Base-by-base conservation (phyloP, 2,888 invertebrate species). In the Cylloceria caligata region DNA sequence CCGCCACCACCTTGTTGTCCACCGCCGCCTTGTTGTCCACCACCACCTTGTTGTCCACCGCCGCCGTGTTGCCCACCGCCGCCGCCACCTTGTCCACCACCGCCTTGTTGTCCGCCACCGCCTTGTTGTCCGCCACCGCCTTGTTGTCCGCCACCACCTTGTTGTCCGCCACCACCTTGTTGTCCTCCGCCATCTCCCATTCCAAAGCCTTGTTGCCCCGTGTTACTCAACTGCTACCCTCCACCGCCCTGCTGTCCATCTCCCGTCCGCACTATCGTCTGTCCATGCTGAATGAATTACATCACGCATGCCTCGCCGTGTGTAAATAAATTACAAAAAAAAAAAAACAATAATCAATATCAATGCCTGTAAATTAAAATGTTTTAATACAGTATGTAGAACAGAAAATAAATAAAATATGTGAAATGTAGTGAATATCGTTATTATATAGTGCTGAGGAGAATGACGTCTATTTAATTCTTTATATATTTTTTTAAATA, bases 91-190 rank as follows among this genome's bases (percentile, higher is more conserved):
- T 74, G 76, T 84, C 75, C 75, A n/a, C 68, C 80, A 7, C 71
- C 76, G 9, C 30, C 75, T 19, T 62, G 42, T 24, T 19, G 34
- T 30, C 73, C 82, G 6, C 71, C 83, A 6, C 64, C 73, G 19
- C 68, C 72, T 6, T 85, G 84, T 52, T 60, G 64, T 27, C 60
- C 72, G 36, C 88, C 88, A 21, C 81, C 83, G 0, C 85, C 86
- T 2, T 84, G 80, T 55, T 64, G 68, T 57, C 80, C 84, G 11
- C 49, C 52, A 45, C 91, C 57, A 6, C 72, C 84, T 67, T 94
- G 94, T 69, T 89, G 91, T 30, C 92, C 93, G 11, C 94, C 88
- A 0, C 77, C 79, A 7, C 90, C 30, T 90, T 91, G 9, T 93
- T 68, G 47, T 21, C 78, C 81, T 84, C 74, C 74, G 16, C 67